Conservation (phyloP, 2,113 vertebrate genomes). For the Labrus mixtus region DNA sequence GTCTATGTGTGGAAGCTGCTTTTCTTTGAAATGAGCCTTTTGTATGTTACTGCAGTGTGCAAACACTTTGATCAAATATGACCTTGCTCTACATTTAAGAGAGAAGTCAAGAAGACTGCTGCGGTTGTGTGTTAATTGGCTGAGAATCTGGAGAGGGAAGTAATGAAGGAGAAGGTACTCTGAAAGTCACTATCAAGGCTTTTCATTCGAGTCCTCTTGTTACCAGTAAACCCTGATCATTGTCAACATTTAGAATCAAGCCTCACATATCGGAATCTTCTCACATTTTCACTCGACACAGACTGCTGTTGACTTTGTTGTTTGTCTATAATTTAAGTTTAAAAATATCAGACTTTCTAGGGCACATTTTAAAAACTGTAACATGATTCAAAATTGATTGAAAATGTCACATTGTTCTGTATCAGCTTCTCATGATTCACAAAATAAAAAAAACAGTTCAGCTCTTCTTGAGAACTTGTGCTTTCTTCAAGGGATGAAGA, state of each 20-base stretch:
- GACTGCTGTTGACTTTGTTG: background rate
- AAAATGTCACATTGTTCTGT: background rate
- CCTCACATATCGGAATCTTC: background rate
- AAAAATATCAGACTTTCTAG: conserved; percentile 13
- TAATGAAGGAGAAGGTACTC: conserved; percentile 10
- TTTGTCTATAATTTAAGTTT: conserved; percentile 1
- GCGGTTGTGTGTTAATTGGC: conserved; percentile 21
- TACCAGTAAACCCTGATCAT: background rate
- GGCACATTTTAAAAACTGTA: conserved; percentile 12
- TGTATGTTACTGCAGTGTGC: background rate
- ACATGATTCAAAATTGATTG: conserved; percentile 13
- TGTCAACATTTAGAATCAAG: conserved; percentile 15
- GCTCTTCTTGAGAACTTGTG: background rate
- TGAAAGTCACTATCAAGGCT: conserved; percentile 9
- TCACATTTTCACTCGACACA: background rate
- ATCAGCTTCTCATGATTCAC: conserved; percentile 1
- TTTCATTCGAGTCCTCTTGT: conserved; percentile 7
- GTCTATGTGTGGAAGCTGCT: conserved; percentile 17
- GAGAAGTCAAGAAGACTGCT: conserved; percentile 8
- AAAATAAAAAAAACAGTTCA: background rate
- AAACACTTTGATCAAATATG: conserved; percentile 41
- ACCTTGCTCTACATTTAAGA: conserved; percentile 31
- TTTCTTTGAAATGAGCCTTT: conserved; percentile 47
- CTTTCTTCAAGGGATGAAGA: background rate
- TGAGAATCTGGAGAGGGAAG: conserved; percentile 1